A percentile compares a stretch with the other conserved stretches of the same genome.
Evolutionary conservation across 2,797 vertebrate genomes (phyloP).

Genomic region (Aphelocoma californica): DNA sequence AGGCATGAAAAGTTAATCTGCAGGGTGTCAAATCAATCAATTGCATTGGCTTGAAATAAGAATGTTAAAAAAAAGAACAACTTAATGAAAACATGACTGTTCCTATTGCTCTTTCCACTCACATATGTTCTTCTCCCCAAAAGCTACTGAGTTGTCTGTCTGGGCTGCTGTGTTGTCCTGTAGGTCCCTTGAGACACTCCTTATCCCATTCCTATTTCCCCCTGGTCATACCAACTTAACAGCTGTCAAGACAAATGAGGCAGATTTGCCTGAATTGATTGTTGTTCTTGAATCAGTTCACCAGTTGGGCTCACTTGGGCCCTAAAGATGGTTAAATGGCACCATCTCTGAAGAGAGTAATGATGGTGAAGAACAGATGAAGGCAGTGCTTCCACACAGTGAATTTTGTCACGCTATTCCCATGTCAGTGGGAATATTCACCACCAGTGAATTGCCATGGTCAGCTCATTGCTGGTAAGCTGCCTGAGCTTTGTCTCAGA

Average conservation of each 20-base stretch:
- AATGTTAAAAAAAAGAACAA: not conserved
- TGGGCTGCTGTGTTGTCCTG: not conserved
- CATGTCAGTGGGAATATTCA: not conserved
- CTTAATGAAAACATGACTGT: not conserved
- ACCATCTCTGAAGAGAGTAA: not conserved
- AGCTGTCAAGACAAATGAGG: not conserved
- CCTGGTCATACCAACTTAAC: not conserved
- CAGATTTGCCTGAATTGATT: not conserved
- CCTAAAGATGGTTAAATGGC: not conserved
- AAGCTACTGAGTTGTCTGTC: not conserved
- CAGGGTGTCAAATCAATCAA: not conserved
- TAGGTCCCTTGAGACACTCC: not conserved
- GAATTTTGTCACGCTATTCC: not conserved
- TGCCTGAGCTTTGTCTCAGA: not conserved
- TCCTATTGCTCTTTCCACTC: not conserved
- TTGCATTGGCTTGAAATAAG: not conserved
- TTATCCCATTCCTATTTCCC: not conserved
- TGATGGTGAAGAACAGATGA: not conserved
- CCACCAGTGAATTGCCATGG: not conserved
- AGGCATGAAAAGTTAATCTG: not conserved
- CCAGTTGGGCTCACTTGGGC: fast-evolving
- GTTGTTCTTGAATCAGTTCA: not conserved
- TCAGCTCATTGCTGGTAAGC: not conserved
- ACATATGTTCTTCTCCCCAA: not conserved
- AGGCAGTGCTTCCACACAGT: not conserved